A percentile compares a stretch with the other conserved stretches of the same genome.
Evolutionary conservation across 2,888 invertebrate genomes (phyloP).

Genomic region (Eugnorisma glareosa): DNA sequence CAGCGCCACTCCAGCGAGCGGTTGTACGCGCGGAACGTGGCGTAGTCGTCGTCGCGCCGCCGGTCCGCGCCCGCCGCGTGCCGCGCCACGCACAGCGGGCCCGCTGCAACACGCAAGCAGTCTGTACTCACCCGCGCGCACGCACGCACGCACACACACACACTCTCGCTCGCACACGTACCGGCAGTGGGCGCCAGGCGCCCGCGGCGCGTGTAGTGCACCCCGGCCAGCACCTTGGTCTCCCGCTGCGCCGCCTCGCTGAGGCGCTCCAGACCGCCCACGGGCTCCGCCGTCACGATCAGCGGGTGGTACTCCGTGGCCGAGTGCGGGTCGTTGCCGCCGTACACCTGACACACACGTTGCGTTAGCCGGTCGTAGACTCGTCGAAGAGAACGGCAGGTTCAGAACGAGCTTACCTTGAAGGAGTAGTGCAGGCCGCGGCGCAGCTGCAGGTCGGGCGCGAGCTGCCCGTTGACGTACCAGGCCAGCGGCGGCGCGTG

Average conservation of each 20-base stretch:
- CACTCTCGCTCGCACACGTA: constrained; percentile 63
- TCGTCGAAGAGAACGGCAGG: background rate
- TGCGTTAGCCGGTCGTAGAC: background rate
- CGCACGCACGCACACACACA: accelerated
- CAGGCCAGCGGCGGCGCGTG: constrained; percentile 94
- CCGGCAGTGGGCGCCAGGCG: constrained; percentile 94
- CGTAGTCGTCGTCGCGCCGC: constrained; percentile 94
- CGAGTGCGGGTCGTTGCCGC: constrained; percentile 97
- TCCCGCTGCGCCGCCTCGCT: constrained; percentile 86
- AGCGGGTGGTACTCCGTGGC: constrained; percentile 96
- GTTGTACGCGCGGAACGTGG: constrained; percentile 96
- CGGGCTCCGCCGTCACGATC: constrained; percentile 96
- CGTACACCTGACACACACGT: constrained; percentile 88
- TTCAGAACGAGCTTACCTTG: constrained; percentile 84
- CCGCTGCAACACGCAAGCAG: constrained; percentile 88
- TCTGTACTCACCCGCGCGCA: background rate
- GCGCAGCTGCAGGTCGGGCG: constrained; percentile 96
- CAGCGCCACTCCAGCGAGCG: constrained; percentile 93
- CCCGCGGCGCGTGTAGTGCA: constrained; percentile 96
- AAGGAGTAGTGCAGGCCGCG: constrained; percentile 96
- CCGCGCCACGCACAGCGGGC: constrained; percentile 94
- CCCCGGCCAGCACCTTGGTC: constrained; percentile 88
- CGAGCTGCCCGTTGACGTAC: constrained; percentile 97
- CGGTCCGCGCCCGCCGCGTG: constrained; percentile 93
- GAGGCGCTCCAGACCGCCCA: constrained; percentile 95